Evolutionary conservation across 2,888 invertebrate species (phyloP), one percentile per base, ranked within the genome.

Genomic region (Plebejus melissa): DNA sequence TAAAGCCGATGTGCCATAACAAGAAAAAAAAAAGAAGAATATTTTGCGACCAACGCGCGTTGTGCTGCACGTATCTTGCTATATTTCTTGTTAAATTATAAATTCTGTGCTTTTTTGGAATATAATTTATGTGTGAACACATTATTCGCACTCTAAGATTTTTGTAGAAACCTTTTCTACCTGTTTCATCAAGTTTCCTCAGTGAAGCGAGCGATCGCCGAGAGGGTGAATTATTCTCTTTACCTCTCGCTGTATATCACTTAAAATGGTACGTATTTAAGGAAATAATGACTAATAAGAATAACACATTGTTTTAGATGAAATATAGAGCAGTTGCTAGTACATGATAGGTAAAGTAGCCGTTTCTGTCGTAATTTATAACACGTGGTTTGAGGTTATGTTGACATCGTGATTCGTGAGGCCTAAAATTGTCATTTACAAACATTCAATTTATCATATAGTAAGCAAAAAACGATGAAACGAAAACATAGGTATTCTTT

Each of bases 141-240:
- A 65, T 5, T 36, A 65, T 65, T 65, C 16, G 28, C 65, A 36
- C 32, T 13, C 32, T 65, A 32, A 32, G 16, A 32, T 32, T 65
- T 32, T 36, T 22, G 4, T 6, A 22, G 38, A 32, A 58, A 60
- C 5, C 11, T 74, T 74, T 58, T 38, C 38, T 22, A 5, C 6
- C 71, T 13, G n/a, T 41, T 71, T 28, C 4, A 16, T 28, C 7
- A 32, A 65, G 71, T 65, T 76, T 77, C 94, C 93, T 94, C 94
- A 90, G 94, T 94, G 94, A 94, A 88, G 94, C 94, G 94, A 93
- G 90, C 80, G 86, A 90, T 93, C 94, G 94, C 94, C 83, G 94
- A 94, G 94, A 93, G 94, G 93, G 88, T 86, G 81, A 83, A 41
- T 41, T 50, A 79, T 77, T 81, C 77, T 60, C 22, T 50, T 13